phyloP scores from a whole-genome alignment of 2,888 invertebrate species.

The Barypeithes pellucidus region DNA sequence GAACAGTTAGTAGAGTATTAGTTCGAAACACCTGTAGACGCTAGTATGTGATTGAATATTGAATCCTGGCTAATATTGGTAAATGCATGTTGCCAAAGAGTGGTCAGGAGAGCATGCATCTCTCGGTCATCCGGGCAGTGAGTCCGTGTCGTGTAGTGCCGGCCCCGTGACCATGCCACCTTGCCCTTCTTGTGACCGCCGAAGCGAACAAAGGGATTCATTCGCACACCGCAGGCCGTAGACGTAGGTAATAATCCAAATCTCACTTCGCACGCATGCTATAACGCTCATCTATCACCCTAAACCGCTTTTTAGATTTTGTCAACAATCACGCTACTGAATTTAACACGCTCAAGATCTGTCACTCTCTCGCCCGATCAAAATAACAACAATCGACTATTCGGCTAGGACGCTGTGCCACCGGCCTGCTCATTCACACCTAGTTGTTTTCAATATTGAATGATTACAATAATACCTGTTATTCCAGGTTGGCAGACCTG shows the following conservation, averaged over 20 bases:
- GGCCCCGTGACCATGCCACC: constrained; percentile 60
- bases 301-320: constrained; percentile 19
- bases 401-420: constrained; percentile 34
- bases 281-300: constrained; percentile 27
- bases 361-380: constrained; percentile 38
- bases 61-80: constrained; percentile 62
- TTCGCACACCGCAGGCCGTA: constrained; percentile 57
- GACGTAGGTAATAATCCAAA: constrained; percentile 60
- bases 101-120: constrained; percentile 65
- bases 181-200: constrained; percentile 58
- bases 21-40: constrained; percentile 72
- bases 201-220: constrained; percentile 62
- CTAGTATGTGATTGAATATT: constrained; percentile 70
- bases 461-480: constrained; percentile 71
- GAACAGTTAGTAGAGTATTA: constrained; percentile 72
- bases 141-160: constrained; percentile 67
- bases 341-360: constrained; percentile 15
- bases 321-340: constrained; percentile 10
- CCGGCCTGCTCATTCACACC: constrained; percentile 58
- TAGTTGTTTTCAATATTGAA: constrained; percentile 68
- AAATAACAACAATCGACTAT: constrained; percentile 36
- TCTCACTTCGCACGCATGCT: constrained; percentile 52
- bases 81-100: constrained; percentile 65
- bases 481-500: constrained; percentile 69
- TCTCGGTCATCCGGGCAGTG: constrained; percentile 64